These are phyloP conservation scores for Heterohyrax brucei DNA, from an alignment of 2,797 vertebrate genomes.

Conservation along the genomic window DNA sequence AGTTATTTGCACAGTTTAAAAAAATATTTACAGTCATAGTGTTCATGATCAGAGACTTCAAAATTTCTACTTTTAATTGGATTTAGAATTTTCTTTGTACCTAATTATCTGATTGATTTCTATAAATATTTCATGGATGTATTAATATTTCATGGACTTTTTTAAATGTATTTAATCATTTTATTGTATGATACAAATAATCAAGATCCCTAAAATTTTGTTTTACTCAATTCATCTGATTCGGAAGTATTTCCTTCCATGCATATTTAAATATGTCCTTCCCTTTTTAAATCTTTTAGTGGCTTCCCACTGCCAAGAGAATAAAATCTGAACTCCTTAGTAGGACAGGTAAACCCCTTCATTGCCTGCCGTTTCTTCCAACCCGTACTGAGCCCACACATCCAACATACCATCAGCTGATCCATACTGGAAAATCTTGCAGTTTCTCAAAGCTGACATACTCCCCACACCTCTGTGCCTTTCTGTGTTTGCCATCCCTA, in stretches of 20 bases:
- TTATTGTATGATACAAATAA: conserved; percentile 51
- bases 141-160: conserved; percentile 54
- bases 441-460: background rate
- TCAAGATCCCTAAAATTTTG: background rate
- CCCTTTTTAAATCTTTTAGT: conserved; percentile 1
- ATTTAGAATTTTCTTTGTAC: conserved; percentile 70
- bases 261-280: background rate
- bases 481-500: conserved; percentile 26
- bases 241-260: conserved; percentile 34
- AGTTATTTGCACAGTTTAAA: conserved; percentile 39
- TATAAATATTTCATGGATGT: conserved; percentile 31
- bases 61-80: conserved; percentile 53
- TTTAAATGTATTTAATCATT: conserved; percentile 51
- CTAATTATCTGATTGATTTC: conserved; percentile 68
- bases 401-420: background rate
- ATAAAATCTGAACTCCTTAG: conserved; percentile 21
- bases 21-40: background rate
- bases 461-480: background rate
- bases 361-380: background rate
- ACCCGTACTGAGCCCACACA: background rate
- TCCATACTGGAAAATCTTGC: background rate
- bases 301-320: background rate
- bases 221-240: conserved; percentile 38
- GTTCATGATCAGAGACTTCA: conserved; percentile 41
- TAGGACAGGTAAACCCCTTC: background rate